Conservation (phyloP, 2,888 invertebrate genomes). For the Caenorhabditis virilis region DNA sequence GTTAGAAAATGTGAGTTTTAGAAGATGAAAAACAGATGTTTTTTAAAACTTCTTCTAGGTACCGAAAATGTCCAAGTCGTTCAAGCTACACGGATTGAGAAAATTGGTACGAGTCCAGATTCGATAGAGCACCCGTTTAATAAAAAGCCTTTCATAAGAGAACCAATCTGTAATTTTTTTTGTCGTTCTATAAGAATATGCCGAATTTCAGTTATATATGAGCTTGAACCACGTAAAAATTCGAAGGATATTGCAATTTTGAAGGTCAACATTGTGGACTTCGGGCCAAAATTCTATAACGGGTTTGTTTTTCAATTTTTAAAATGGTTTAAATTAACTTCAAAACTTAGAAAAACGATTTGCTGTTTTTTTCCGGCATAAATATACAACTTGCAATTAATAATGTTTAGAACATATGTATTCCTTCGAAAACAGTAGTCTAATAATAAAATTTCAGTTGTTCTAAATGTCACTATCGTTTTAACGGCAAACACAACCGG, state of each 20-base stretch:
- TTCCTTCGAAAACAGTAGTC: too few relatives aligned
- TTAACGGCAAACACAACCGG: not conserved
- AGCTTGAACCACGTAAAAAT: not conserved
- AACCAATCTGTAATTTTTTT: not conserved
- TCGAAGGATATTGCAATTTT: not conserved
- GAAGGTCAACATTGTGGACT: constrained; percentile 4
- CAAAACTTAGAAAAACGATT: too few relatives aligned
- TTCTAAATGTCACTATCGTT: constrained; percentile 5
- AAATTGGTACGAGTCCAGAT: too few relatives aligned
- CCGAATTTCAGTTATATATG: constrained; percentile 4
- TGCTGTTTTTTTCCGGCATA: too few relatives aligned
- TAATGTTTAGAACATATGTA: too few relatives aligned
- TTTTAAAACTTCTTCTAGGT: too few relatives aligned
- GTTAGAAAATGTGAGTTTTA: too few relatives aligned
- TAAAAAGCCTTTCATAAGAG: not conserved
- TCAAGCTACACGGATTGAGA: too few relatives aligned
- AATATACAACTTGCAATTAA: too few relatives aligned
- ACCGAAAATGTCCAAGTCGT: too few relatives aligned
- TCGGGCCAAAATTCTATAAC: constrained; percentile 6
- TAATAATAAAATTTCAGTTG: not conserved
- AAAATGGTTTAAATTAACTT: not conserved
- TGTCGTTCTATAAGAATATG: too few relatives aligned
- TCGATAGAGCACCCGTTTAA: not conserved
- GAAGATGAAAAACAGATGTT: too few relatives aligned
- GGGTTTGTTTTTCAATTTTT: not conserved